These are phyloP conservation scores for Nesogale talazaci DNA, from an alignment of 2,113 vertebrate genomes.

Conservation along the genomic window DNA sequence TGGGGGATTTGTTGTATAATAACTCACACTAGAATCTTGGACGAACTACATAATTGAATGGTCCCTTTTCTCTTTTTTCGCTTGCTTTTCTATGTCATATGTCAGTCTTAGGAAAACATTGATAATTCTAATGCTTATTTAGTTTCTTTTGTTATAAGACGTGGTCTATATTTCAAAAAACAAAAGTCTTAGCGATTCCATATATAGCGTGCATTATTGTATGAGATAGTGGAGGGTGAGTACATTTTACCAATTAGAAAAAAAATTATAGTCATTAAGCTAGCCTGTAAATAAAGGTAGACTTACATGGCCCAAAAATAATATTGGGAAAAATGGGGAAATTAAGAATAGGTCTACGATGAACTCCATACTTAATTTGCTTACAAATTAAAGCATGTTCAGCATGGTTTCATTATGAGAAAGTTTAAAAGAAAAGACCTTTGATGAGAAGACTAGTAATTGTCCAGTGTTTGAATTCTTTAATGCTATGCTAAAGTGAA, in stretches of 20 bases:
- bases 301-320: background rate
- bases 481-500: constrained; percentile 15
- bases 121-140: background rate
- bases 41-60: background rate
- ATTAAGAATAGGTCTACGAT: constrained; percentile 14
- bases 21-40: background rate
- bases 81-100: background rate
- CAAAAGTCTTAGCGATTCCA: background rate
- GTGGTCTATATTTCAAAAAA: background rate
- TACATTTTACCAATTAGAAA: background rate
- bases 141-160: background rate
- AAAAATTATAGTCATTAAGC: background rate
- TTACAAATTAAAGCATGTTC: constrained; percentile 59
- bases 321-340: background rate
- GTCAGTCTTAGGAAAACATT: background rate
- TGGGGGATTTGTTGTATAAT: background rate
- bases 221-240: background rate
- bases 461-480: background rate
- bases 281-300: background rate
- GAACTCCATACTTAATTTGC: constrained; percentile 54
- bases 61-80: background rate
- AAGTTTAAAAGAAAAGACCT: background rate
- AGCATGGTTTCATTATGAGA: constrained; percentile 40
- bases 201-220: background rate
- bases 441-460: background rate